Conservation (phyloP, 2,888 invertebrate species). For the Ellobium chinense region DNA sequence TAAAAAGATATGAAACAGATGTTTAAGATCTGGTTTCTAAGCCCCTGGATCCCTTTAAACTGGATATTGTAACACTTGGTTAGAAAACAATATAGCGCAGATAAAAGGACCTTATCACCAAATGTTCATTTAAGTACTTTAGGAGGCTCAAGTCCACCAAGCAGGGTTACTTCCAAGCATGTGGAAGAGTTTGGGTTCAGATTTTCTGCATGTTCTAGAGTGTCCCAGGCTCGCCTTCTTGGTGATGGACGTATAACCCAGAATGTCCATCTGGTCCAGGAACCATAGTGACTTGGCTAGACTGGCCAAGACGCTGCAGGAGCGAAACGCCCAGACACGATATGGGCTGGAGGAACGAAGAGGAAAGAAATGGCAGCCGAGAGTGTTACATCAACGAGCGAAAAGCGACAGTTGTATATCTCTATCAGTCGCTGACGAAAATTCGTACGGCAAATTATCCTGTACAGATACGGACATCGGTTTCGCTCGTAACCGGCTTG, state of each 20-base stretch:
- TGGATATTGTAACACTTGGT: too few species aligned
- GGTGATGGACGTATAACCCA: neutral
- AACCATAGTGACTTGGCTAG: slow-evolving; percentile 50
- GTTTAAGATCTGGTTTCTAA: too few species aligned
- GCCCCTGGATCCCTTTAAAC: too few species aligned
- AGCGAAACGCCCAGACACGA: slow-evolving; percentile 36
- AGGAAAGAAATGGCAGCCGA: neutral
- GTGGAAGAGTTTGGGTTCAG: too few species aligned
- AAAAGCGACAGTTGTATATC: neutral
- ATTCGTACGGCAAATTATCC: neutral
- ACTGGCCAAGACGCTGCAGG: slow-evolving; percentile 49
- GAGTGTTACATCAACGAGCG: neutral
- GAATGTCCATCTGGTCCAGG: slow-evolving; percentile 55
- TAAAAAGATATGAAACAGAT: too few species aligned
- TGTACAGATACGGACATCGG: neutral
- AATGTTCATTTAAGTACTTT: too few species aligned
- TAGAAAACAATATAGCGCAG: too few species aligned
- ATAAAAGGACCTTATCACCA: too few species aligned
- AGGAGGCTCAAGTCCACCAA: too few species aligned
- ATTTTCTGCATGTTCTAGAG: too few species aligned
- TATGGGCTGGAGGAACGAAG: neutral
- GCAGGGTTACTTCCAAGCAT: too few species aligned
- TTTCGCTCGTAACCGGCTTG: neutral
- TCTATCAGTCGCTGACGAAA: neutral
- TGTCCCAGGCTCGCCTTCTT: too few species aligned